These are phyloP conservation scores for Holacanthus passer DNA, from an alignment of 2,113 vertebrate genomes.

Conservation along the genomic window DNA sequence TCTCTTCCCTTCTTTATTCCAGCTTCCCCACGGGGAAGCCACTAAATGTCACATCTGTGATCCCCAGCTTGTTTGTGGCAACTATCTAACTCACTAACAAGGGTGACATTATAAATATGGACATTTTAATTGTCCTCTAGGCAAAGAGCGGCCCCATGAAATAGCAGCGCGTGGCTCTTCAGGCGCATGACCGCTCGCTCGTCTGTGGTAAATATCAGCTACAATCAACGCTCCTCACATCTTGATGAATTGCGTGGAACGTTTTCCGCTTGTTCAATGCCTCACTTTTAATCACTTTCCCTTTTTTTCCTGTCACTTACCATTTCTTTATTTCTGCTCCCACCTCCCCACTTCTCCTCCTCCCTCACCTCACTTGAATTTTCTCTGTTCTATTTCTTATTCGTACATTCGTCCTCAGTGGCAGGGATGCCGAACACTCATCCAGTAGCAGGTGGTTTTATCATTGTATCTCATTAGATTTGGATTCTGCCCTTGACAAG, in stretches of 20 bases:
- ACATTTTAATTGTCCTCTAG: slow-evolving; percentile 22
- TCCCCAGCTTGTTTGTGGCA: slow-evolving; percentile 14
- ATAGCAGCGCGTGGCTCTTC: neutral
- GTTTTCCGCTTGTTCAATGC: neutral
- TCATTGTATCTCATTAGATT: neutral
- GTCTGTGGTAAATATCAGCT: slow-evolving; percentile 29
- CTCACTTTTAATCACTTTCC: neutral
- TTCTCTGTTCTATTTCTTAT: neutral
- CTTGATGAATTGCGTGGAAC: neutral
- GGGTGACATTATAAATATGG: slow-evolving; percentile 43
- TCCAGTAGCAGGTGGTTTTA: neutral
- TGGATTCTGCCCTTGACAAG: neutral
- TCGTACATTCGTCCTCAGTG: neutral
- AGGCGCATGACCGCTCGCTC: neutral
- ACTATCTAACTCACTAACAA: slow-evolving; percentile 21
- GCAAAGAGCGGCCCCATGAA: neutral
- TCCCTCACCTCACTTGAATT: neutral
- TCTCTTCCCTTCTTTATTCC: neutral
- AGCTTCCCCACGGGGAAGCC: neutral
- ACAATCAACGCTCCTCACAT: neutral
- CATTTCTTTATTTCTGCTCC: neutral
- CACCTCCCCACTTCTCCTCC: neutral
- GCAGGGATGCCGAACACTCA: neutral
- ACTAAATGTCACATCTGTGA: slow-evolving; percentile 43
- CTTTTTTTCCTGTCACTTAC: neutral